Evolutionary conservation across 2,888 invertebrate species (phyloP).

Genomic region (Scotopteryx bipunctaria): DNA sequence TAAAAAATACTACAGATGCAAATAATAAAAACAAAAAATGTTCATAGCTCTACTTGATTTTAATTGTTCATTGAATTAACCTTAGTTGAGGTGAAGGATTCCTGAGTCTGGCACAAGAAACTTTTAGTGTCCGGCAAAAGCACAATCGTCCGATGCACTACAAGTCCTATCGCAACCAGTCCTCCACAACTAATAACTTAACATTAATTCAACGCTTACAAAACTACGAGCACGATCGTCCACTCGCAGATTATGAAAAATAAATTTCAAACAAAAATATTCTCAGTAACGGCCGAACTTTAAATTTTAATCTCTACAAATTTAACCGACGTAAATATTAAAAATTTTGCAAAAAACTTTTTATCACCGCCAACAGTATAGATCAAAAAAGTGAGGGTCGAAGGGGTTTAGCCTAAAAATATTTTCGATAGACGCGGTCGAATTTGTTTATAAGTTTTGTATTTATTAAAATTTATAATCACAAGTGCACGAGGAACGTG

Average conservation of each 20-base stretch:
- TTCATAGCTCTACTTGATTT: constrained; percentile 33
- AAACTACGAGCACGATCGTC: constrained; percentile 58
- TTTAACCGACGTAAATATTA: constrained; percentile 82
- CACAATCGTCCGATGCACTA: constrained; percentile 43
- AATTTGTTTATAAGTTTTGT: constrained; percentile 60
- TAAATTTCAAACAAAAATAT: constrained; percentile 75
- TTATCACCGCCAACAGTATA: constrained; percentile 69
- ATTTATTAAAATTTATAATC: constrained; percentile 77
- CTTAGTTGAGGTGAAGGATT: constrained; percentile 59
- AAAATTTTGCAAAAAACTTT: constrained; percentile 79
- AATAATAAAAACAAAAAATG: constrained; percentile 18
- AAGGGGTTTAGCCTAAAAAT: constrained; percentile 76
- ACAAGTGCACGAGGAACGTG: constrained; percentile 84
- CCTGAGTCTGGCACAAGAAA: constrained; percentile 49
- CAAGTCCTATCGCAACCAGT: constrained; percentile 53
- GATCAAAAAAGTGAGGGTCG: constrained; percentile 71
- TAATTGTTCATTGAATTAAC: constrained; percentile 44
- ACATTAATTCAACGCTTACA: constrained; percentile 70
- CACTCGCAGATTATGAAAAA: constrained; percentile 64
- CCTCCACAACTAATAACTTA: constrained; percentile 57
- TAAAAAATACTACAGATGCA: constrained; percentile 13
- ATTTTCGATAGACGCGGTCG: constrained; percentile 77
- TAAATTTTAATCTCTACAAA: constrained; percentile 71
- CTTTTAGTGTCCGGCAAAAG: constrained; percentile 51
- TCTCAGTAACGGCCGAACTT: constrained; percentile 75